A percentile compares a stretch with the other conserved stretches of the same genome.
Evolutionary conservation across 2,888 invertebrate species (phyloP).

Genomic region (Ophioninae sp.): DNA sequence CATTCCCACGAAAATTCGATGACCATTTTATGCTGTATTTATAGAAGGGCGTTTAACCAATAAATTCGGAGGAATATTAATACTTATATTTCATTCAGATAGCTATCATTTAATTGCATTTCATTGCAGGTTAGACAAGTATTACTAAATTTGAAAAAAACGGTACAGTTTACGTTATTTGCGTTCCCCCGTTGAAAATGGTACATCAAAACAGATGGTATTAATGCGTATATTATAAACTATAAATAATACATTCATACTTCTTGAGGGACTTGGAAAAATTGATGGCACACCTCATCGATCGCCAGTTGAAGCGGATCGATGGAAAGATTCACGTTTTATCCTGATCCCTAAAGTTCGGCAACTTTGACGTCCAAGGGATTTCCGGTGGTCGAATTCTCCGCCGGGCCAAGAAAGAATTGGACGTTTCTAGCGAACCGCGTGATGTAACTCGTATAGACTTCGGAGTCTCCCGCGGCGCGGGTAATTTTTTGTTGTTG

Average conservation of each 20-base stretch:
- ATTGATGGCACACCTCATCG: background rate
- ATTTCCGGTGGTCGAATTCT: slow-evolving; percentile 59
- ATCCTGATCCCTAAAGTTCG: background rate
- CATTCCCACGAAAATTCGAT: background rate
- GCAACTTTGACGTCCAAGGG: slow-evolving; percentile 26
- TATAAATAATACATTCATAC: too few relatives aligned
- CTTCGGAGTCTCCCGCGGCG: slow-evolving; percentile 43
- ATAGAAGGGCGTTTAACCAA: background rate
- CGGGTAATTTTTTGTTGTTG: slow-evolving; percentile 52
- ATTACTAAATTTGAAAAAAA: too few relatives aligned
- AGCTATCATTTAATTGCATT: background rate
- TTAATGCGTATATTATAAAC: too few relatives aligned
- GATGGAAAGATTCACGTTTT: background rate
- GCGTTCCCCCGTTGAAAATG: too few relatives aligned
- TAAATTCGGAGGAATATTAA: background rate
- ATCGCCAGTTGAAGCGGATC: background rate
- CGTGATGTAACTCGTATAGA: slow-evolving; percentile 38
- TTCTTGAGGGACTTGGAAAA: too few relatives aligned
- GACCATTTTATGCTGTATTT: background rate
- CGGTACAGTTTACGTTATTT: too few relatives aligned
- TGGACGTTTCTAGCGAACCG: slow-evolving; percentile 8
- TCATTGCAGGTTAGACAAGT: too few relatives aligned
- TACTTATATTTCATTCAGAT: background rate
- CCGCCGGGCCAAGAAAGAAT: slow-evolving; percentile 30
- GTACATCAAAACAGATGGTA: too few relatives aligned